These are phyloP conservation scores for Diorhabda sublineata DNA, from an alignment of 1,140 invertebrate species.

Conservation along the genomic window DNA sequence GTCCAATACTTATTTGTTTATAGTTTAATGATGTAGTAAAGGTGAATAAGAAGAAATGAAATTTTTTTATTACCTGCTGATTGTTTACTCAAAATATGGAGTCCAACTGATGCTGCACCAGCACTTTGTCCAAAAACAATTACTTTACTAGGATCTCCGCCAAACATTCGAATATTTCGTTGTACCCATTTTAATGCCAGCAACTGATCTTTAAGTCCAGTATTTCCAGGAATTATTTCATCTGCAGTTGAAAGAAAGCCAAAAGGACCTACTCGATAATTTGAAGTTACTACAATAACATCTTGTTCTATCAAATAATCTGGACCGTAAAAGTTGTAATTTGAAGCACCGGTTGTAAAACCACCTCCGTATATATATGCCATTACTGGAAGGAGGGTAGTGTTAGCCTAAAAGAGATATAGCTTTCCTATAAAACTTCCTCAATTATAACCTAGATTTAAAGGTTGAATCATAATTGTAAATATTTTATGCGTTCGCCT, in stretches of 20 bases:
- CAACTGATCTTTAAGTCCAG: conserved; percentile 15
- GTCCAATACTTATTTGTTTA: too few relatives aligned
- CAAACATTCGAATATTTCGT: conserved; percentile 12
- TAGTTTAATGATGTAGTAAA: too few relatives aligned
- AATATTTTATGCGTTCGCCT: too few relatives aligned
- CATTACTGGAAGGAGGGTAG: conserved; percentile 10
- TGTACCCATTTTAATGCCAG: conserved; percentile 14
- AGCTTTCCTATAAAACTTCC: too few relatives aligned
- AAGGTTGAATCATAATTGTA: too few relatives aligned
- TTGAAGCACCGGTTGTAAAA: conserved; percentile 6
- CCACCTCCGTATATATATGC: conserved; percentile 17
- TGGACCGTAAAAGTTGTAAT: conserved; percentile 49
- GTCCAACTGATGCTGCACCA: conserved; percentile 11
- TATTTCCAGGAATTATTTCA: conserved; percentile 8
- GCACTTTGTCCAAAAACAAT: conserved; percentile 12
- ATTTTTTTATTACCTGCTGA: neutral
- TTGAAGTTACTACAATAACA: conserved; percentile 48
- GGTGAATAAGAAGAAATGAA: too few relatives aligned
- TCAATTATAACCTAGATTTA: too few relatives aligned
- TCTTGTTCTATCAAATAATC: conserved; percentile 59
- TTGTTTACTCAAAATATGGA: conserved; percentile 6
- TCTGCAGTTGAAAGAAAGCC: conserved; percentile 30
- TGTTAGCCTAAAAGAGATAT: neutral
- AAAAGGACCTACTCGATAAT: conserved; percentile 48
- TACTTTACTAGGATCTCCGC: conserved; percentile 9